Evolutionary conservation across 2,888 invertebrate genomes (phyloP), one percentile per base, ranked within the genome.

Genomic region (Drosophila meridionalis): DNA sequence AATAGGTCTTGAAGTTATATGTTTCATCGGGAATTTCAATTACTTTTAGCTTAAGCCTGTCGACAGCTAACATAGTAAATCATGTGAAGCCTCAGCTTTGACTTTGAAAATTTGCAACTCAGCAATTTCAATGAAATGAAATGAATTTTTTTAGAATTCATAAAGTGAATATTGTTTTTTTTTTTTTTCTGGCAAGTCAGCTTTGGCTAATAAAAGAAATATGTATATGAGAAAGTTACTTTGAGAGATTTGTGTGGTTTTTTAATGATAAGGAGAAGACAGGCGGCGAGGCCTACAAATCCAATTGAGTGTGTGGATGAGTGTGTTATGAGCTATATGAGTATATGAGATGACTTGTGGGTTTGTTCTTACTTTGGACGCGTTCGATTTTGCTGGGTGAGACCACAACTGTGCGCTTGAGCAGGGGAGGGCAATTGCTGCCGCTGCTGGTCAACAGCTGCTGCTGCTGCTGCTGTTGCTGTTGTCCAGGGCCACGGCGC

Each of bases 311-410:
- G 45, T 40, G 40, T 67, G 56, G 30, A 34, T 58, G 58, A 28
- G 67, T 20, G 28, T 56, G 5, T 60, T 66, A 52, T 30, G 57
- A 28, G 53, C 61, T 66, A 64, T 57, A 48, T 60, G 58, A 50
- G 57, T 61, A 40, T 55, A 65, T 80, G 77, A 34, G 63, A 67
- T 80, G 82, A 81, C 74, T 69, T 78, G 78, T 78, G 79, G 62
- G 73, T 81, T 80, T 67, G 43, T 68, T 89, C 91, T 91, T 91
- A 91, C 91, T 92, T 92, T 92, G 91, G 12, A 90, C 85, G 76
- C 78, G 74, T 69, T 90, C 89, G 83, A 85, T 74, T 76, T 80
- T 86, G 71, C 76, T 81, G 66, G 90, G 74, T 11, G 80, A 71
- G 11, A 82, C 80, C 67, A 77, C 73, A 57, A 78, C 83, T 58